Conservation (phyloP, 2,113 vertebrate species). For the Amblyopsis rosae region DNA sequence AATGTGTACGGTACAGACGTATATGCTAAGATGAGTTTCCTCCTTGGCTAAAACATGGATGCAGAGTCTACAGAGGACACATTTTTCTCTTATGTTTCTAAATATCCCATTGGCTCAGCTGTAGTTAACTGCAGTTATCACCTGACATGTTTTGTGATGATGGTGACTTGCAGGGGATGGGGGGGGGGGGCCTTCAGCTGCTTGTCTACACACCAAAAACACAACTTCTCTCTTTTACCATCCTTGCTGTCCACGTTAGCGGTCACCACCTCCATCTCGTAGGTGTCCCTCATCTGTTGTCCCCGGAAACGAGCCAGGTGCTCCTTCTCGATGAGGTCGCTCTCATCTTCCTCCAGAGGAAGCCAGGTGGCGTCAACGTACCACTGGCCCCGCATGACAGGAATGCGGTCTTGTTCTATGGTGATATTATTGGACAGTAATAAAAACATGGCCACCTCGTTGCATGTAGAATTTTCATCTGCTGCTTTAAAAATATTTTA, state of each 20-base stretch:
- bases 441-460: too few relatives aligned
- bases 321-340: slow-evolving; percentile 91
- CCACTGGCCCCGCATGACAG: slow-evolving; percentile 97
- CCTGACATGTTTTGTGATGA: slow-evolving; percentile 15
- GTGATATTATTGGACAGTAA: neutral
- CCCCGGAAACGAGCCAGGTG: slow-evolving; percentile 88
- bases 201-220: neutral
- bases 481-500: too few relatives aligned
- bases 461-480: too few relatives aligned
- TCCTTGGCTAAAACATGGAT: too few relatives aligned
- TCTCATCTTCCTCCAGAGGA: slow-evolving; percentile 94
- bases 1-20: neutral
- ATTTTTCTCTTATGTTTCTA: slow-evolving; percentile 2
- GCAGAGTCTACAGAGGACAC: neutral
- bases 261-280: slow-evolving; percentile 84
- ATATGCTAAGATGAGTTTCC: neutral
- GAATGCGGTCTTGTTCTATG: slow-evolving; percentile 90
- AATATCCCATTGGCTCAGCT: slow-evolving; percentile 8
- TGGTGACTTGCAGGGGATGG: slow-evolving; percentile 3
- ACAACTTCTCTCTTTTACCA: slow-evolving; percentile 74
- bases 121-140: slow-evolving; percentile 16
- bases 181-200: too few relatives aligned
- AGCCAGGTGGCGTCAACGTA: slow-evolving; percentile 96
- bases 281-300: slow-evolving; percentile 89
- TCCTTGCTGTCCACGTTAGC: slow-evolving; percentile 90